Evolutionary conservation across 92 coral and sea anemone species (phyloP).

Genomic region (Pocillopora meandrina): DNA sequence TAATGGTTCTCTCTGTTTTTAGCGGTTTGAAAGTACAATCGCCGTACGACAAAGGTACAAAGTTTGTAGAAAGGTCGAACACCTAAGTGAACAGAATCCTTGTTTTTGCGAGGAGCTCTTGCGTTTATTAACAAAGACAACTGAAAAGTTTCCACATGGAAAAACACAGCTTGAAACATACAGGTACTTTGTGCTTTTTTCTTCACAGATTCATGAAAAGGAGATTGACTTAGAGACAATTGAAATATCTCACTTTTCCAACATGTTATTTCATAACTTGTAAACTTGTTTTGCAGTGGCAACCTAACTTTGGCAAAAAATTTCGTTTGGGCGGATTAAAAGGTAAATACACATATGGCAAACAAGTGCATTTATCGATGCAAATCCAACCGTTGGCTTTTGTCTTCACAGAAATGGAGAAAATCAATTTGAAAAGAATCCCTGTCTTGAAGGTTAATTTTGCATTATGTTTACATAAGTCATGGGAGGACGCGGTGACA

Average conservation of each 20-base stretch:
- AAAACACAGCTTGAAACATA: conserved; percentile 37
- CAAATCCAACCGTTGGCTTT: conserved; percentile 25
- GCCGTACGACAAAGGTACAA: background rate
- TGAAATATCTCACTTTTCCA: background rate
- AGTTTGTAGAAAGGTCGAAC: background rate
- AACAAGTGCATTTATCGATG: conserved; percentile 34
- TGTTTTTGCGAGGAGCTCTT: background rate
- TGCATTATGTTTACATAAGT: conserved; percentile 65
- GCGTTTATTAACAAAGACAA: conserved; percentile 26
- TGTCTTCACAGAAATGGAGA: conserved; percentile 13
- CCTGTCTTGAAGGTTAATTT: conserved; percentile 61
- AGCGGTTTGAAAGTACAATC: background rate
- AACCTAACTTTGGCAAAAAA: background rate
- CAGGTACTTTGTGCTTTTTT: conserved; percentile 30
- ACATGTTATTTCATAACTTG: background rate
- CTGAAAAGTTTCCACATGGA: conserved; percentile 27
- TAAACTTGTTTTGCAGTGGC: background rate
- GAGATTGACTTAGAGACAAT: background rate
- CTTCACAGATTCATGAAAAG: conserved; percentile 13
- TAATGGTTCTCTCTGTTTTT: conserved; percentile 1
- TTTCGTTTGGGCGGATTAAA: conserved; percentile 10
- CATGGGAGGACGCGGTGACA: conserved; percentile 63
- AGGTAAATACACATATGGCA: conserved; percentile 27
- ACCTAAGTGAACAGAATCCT: background rate
- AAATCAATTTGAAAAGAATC: conserved; percentile 55